Base-by-base conservation (phyloP, 2,888 invertebrate species). In the Eupithecia subfuscata region DNA sequence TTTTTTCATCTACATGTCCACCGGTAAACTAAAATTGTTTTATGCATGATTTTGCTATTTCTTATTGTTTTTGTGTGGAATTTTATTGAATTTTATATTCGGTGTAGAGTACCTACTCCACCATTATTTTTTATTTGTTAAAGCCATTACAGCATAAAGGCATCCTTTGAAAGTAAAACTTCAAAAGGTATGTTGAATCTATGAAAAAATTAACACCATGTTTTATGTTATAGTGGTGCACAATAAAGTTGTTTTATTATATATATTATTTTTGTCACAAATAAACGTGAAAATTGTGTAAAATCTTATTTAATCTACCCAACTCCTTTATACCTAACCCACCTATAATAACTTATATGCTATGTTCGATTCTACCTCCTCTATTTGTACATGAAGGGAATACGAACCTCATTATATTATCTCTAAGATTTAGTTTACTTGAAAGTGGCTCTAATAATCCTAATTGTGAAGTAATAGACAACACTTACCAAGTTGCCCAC, bases 351-450 rank as follows among this genome's bases (percentile, higher is more conserved):
- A 67, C 22, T 40, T 37, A 11, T n/a, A 40, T 22, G 1, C 40
- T 43, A 68, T 22, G 68, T 68, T 68, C 22, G 22, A 40, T 67
- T 68, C 68, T 2, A 68, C 68, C 68, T 68, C 40, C 68, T 68
- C 25, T 43, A 68, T 68, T 40, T 68, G 43, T 68, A 43, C 68
- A 68, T 68, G 40, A 68, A 68, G 68, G 68, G 68, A 68, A 43
- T 45, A 22, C 43, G 16, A 68, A 40, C 64, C 16, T n/a, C 34
- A 4, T 67, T 18, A 67, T 18, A 18, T 37, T 34, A 37, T 5
- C 16, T 64, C 9, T 14, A 64, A 37, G 18, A 37, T 37, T 18
- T n/a, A n/a, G 3, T 52, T n/a, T n/a, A 52, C 52, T 52, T 52
- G n/a, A 52, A n/a, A n/a, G n/a, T n/a, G n/a, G n/a, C n/a, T n/a